Evolutionary conservation across 2,113 vertebrate species (phyloP).

Genomic region (Scomber colias): DNA sequence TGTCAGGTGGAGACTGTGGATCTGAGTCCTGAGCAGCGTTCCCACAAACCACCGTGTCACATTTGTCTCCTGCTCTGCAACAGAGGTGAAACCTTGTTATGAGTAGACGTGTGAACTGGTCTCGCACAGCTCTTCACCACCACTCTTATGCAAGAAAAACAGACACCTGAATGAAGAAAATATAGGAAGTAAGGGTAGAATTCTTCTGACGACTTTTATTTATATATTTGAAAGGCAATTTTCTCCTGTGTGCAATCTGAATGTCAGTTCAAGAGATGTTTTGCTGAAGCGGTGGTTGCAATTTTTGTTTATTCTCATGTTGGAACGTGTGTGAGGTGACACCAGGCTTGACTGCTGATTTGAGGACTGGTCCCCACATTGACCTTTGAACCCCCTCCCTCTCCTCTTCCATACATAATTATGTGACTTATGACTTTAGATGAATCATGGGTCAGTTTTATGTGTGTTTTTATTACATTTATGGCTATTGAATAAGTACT

Average conservation of each 20-base stretch:
- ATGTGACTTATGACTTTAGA: background rate
- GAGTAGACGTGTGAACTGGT: slow-evolving; percentile 49
- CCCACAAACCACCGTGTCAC: slow-evolving; percentile 81
- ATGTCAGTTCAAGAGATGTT: background rate
- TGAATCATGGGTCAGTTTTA: background rate
- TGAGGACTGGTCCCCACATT: slow-evolving; percentile 15
- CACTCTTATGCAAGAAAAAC: slow-evolving; percentile 42
- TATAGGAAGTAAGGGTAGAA: background rate
- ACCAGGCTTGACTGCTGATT: slow-evolving; percentile 46
- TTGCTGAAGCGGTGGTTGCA: background rate
- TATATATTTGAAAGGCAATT: background rate
- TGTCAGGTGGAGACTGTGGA: slow-evolving; percentile 59
- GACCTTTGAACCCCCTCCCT: slow-evolving; percentile 1
- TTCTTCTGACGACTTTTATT: background rate
- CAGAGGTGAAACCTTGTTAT: slow-evolving; percentile 45
- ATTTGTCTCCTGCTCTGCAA: slow-evolving; percentile 76
- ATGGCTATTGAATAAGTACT: too few species aligned
- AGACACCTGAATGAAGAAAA: background rate
- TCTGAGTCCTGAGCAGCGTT: slow-evolving; percentile 59
- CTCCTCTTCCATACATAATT: background rate
- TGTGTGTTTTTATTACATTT: background rate
- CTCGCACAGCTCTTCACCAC: slow-evolving; percentile 27
- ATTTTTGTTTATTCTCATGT: slow-evolving; percentile 7
- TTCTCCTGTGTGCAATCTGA: background rate
- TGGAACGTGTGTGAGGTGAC: slow-evolving; percentile 49